Base-by-base conservation (phyloP, 2,797 vertebrate genomes). In the Galago senegalensis region DNA sequence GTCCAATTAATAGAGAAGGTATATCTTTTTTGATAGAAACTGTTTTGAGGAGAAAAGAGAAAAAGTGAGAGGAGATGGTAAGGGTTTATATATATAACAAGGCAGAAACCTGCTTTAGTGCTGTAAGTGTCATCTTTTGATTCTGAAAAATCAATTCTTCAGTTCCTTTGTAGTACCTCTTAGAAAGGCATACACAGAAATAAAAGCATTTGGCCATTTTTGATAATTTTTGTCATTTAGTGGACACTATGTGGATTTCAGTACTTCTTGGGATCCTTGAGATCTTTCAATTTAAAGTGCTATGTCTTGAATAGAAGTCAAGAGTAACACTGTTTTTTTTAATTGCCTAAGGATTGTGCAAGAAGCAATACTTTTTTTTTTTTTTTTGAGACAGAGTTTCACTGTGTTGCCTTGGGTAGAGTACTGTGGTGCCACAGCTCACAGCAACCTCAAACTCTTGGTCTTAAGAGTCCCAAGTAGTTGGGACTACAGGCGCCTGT, bases 71-170 rank as follows among this genome's bases (percentile, higher is more conserved):
- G 4, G 6, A 31, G n/a, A 11, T 58, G 20, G 25, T 70, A 87
- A 84, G 49, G 0, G 31, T 89, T 80, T 83, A 31, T 60, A 21
- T 7, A 86, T 60, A 21, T 7, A 86, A 16, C 43, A 86, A 27
- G 29, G 18, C 25, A 81, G 72, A 96, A 89, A 91, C 23, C 27
- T 69, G 53, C n/a, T 73, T 86, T 11, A 12, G 21, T 91, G 20
- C 73, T 49, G 60, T 0, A 89, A 70, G 63, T 89, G 97, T 94
- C 23, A 80, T 80, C 63, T 95, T 87, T 91, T 82, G n/a, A 75
- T 84, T 82, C 34, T 81, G 72, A 94, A 56, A 95, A 87, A 53
- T 31, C 81, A 53, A 2, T n/a, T 84, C 79, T 73, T 92, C 40
- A 77, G 1, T 87, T 94, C 58, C 20, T 86, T 80, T 56, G 18